Base-by-base conservation (phyloP, 37 sponge, comb jelly and placozoan species). In the Hormiphora californensis region DNA sequence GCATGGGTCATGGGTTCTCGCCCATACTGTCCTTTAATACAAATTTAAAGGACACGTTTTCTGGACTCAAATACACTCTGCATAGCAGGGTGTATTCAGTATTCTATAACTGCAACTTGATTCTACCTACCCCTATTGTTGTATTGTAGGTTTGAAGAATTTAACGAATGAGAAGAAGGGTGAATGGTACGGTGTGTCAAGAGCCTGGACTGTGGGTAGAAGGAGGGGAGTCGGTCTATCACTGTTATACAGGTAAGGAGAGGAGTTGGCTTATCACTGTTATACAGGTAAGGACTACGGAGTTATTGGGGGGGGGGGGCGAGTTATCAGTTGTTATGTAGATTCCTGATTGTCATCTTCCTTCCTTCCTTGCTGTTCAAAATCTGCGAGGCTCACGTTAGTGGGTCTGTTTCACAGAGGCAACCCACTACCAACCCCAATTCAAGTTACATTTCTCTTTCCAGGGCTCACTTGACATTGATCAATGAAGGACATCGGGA, bases 81-180 rank as follows among this genome's bases (percentile, higher is more conserved):
- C n/a, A n/a, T n/a, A n/a, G n/a, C n/a, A n/a, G n/a, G n/a, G n/a
- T n/a, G n/a, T n/a, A n/a, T n/a, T n/a, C n/a, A n/a, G n/a, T n/a
- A n/a, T n/a, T n/a, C n/a, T n/a, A n/a, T n/a, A n/a, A n/a, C n/a
- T n/a, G n/a, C n/a, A n/a, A n/a, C n/a, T n/a, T n/a, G n/a, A n/a
- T n/a, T n/a, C n/a, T n/a, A n/a, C n/a, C n/a, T n/a, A n/a, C n/a
- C n/a, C n/a, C n/a, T n/a, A n/a, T n/a, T n/a, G n/a, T n/a, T n/a
- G n/a, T 25, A 34, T 31, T 62, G 0, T 73, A 94, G 93, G 96
- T 57, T 54, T 93, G 12, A 63, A 65, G 25, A 88, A 90, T 51
- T 89, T 95, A 21, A 92, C 94, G 0, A 95, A 95, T 67, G 39
- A 55, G 15, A 65, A 65, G 87, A 86, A 65, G 40, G 96, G 96